Conservation (phyloP, 2,888 invertebrate species). For the Micropterix aruncella region DNA sequence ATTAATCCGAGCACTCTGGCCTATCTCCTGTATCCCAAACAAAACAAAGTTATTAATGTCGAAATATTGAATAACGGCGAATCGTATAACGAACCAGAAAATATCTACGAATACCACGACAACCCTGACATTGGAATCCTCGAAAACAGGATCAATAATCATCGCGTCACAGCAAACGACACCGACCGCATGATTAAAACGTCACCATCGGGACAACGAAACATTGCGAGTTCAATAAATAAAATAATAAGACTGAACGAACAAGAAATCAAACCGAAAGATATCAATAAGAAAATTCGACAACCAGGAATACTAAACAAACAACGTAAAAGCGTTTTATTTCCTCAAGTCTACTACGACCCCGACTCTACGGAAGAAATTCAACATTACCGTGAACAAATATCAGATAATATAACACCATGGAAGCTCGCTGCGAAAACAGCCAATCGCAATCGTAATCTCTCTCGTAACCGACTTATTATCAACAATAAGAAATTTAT, state of each 20-base stretch:
- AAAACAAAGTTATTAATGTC: conserved; percentile 17
- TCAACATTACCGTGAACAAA: not conserved
- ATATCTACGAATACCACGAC: not conserved
- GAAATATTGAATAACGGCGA: conserved; percentile 23
- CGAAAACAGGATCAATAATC: conserved; percentile 7
- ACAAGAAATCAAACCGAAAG: not conserved
- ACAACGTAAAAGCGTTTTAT: not conserved
- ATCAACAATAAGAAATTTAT: not conserved
- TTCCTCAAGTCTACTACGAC: not conserved
- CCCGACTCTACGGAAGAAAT: not conserved
- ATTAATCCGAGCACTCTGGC: conserved; percentile 10
- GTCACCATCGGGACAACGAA: not conserved
- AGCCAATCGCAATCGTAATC: too few relatives aligned
- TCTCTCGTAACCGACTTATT: not conserved
- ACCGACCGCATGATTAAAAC: not conserved
- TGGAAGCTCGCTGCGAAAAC: too few relatives aligned
- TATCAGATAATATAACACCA: not conserved
- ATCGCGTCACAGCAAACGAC: not conserved
- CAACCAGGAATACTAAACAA: not conserved
- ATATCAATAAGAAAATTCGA: not conserved
- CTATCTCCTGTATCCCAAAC: conserved; percentile 7
- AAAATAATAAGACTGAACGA: not conserved
- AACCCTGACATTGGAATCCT: conserved; percentile 8
- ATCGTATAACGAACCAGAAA: not conserved
- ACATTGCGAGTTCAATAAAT: not conserved